A percentile compares a stretch with the other conserved stretches of the same genome.
phyloP scores from a whole-genome alignment of 1,140 invertebrate species.

The Drosophila simulans region DNA sequence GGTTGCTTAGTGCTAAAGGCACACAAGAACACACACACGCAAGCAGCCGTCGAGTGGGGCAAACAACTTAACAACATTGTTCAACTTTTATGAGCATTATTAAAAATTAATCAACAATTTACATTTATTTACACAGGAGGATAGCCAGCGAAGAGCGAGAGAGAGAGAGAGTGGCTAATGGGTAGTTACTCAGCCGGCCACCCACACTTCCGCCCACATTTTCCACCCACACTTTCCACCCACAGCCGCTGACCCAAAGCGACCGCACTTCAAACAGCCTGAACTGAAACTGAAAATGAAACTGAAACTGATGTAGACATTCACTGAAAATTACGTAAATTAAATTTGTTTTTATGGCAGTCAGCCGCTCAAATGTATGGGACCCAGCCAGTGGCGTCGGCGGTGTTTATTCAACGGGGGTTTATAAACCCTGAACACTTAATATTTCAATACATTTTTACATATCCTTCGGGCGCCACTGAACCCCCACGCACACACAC shows the following conservation, averaged over 20 bases:
- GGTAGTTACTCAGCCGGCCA: conserved; percentile 28
- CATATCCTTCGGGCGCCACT: not conserved
- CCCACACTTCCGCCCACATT: not conserved
- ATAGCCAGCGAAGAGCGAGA: not conserved
- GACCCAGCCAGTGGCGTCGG: conserved; percentile 4
- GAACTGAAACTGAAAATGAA: conserved; percentile 43
- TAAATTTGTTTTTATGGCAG: conserved; percentile 80
- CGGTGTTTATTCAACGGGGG: too few relatives aligned
- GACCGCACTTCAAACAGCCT: conserved; percentile 60
- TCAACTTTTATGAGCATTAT: conserved; percentile 77
- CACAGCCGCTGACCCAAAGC: conserved; percentile 28
- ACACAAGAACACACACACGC: conserved; percentile 33
- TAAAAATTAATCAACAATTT: conserved; percentile 82
- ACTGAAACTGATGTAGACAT: conserved; percentile 80
- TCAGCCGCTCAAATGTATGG: conserved; percentile 65
- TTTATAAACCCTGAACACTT: too few relatives aligned
- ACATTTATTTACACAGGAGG: conserved; percentile 62
- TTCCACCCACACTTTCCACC: conserved; percentile 1
- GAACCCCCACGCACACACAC: conserved; percentile 15
- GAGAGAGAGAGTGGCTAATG: conserved; percentile 21
- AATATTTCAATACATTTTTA: not conserved
- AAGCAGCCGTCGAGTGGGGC: conserved; percentile 3
- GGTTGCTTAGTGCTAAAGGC: conserved; percentile 33
- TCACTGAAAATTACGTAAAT: conserved; percentile 82
- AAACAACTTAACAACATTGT: conserved; percentile 56